Evolutionary conservation across 2,888 invertebrate species (phyloP), one percentile per base, ranked within the genome.

Genomic region (Diarsia brunnea): DNA sequence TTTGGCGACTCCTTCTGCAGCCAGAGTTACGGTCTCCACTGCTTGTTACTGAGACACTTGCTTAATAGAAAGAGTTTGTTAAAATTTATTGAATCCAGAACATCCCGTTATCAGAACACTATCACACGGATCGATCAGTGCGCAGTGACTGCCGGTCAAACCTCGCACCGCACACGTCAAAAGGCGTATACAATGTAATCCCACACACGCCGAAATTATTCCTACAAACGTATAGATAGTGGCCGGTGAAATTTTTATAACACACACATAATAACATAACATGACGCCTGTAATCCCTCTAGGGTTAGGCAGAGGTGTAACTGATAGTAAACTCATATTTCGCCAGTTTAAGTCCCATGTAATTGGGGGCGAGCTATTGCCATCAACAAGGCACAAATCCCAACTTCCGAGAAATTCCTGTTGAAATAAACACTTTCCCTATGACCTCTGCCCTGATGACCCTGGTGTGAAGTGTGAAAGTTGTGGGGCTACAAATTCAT

Each of bases 51-150:
- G 16, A 43, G 10, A 24, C 43, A 43, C 63, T 63, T 8, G 43
- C 16, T 63, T 43, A 31, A 10, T 11, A 31, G 19, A n/a, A 24
- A 31, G 4, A 31, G 19, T 27, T 63, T 16, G 0, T n/a, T 16
- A n/a, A 7, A 8, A 16, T 31, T 14, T 10, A 31, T 31, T 71
- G 21, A 43, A 27, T 53, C n/a, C 38, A 43, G 12, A 43, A 43
- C 27, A 69, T 53, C 51, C 51, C 51, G 21, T 49, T 11, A 31
- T 49, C 14, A n/a, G 19, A 38, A 53, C 16, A 21, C 70, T 53
- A 69, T 53, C 43, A 53, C 53, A n/a, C 53, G 27, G 12, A 69
- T 53, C 71, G 53, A 71, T 27, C 21, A 53, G 8, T 69, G 27
- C 27, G 27, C 53, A 31, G n/a, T 70, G 45, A 72, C 53, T 70